A percentile compares a stretch with the other conserved stretches of the same genome.
Conservation (phyloP, 2,113 vertebrate genomes). For the Choloepus hoffmanni region DNA sequence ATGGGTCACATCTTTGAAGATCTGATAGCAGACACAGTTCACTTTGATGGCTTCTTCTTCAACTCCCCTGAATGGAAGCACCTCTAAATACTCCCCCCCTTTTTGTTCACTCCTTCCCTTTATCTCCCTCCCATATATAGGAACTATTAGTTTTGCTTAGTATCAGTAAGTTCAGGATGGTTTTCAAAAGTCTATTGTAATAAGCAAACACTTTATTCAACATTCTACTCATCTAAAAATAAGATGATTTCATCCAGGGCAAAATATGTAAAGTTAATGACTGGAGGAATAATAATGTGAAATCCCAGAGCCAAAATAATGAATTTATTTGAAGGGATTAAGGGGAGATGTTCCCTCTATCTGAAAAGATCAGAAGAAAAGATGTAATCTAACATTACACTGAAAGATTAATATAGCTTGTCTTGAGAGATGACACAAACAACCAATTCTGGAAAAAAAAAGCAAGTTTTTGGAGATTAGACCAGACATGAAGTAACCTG, state of each 20-base stretch:
- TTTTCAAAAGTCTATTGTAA: neutral
- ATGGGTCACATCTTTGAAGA: neutral
- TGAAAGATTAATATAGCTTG: neutral
- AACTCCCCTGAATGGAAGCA: neutral
- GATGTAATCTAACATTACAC: neutral
- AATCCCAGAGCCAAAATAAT: neutral
- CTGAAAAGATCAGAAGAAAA: slow-evolving; percentile 52
- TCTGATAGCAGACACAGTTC: neutral
- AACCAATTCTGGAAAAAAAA: neutral
- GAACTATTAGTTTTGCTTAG: neutral
- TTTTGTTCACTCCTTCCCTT: neutral
- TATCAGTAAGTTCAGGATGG: neutral
- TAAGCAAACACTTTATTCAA: neutral
- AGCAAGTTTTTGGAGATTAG: neutral
- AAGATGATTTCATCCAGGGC: neutral
- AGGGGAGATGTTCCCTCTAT: neutral
- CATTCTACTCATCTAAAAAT: neutral
- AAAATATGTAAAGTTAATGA: neutral
- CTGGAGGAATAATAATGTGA: neutral
- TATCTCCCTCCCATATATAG: neutral
- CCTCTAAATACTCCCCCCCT: neutral
- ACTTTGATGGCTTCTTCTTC: neutral
- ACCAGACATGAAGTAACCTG: neutral
- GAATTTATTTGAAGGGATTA: neutral
- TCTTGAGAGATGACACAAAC: neutral